phyloP scores from a whole-genome alignment of 2,113 vertebrate genomes.

The Lepus timidus region DNA sequence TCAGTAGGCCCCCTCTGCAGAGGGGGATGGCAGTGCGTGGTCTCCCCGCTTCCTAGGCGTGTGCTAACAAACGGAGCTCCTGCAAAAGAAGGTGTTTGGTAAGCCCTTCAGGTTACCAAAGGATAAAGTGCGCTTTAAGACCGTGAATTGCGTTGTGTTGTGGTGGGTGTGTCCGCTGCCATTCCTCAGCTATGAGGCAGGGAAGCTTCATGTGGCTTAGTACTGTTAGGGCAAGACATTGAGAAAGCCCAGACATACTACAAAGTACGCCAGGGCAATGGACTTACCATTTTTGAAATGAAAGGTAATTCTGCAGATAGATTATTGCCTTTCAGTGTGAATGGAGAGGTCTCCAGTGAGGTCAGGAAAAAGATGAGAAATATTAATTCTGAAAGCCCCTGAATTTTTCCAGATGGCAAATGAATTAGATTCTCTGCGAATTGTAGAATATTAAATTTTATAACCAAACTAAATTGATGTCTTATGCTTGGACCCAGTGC shows the following conservation, averaged over 20 bases:
- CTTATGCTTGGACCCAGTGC: constrained; percentile 50
- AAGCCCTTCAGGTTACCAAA: background rate
- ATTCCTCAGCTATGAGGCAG: background rate
- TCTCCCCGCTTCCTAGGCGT: background rate
- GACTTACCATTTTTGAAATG: constrained; percentile 20
- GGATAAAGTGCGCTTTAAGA: background rate
- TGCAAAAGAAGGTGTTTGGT: background rate
- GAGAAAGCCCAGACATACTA: background rate
- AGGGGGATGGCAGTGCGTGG: background rate
- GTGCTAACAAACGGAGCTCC: constrained; percentile 7
- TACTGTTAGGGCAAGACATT: background rate
- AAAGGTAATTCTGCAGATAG: background rate
- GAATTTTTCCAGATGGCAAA: constrained; percentile 57
- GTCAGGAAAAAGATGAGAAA: constrained; percentile 6
- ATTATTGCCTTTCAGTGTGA: background rate
- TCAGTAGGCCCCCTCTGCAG: background rate
- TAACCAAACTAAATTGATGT: constrained; percentile 67
- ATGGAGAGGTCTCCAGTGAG: background rate
- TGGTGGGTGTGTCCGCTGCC: background rate
- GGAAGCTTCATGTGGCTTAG: background rate
- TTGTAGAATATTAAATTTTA: constrained; percentile 74
- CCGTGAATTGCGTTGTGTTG: background rate
- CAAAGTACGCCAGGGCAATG: background rate
- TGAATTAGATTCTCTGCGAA: constrained; percentile 65
- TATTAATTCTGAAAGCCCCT: background rate